Base-by-base conservation (phyloP, 2,113 vertebrate genomes). In the Macquaria australasica region DNA sequence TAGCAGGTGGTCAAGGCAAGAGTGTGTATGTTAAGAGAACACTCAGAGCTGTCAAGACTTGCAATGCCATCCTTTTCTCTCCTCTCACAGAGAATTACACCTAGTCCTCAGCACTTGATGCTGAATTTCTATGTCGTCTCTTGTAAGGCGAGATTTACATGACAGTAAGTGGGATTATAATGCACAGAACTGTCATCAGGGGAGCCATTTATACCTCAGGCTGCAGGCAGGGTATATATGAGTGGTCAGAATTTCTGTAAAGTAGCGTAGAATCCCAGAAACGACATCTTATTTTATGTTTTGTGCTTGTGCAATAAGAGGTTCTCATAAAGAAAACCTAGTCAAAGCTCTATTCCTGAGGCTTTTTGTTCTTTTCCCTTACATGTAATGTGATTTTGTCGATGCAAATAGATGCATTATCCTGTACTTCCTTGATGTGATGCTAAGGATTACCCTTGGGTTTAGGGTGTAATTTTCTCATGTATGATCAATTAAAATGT, bases 81-180 rank as follows among this genome's bases (percentile, higher is more conserved):
- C 53, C 34, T 21, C 51, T 55, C 70, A 34, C 55, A 69, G 72
- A 87, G 66, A 89, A 87, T 81, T 82, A 60, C 77, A 83, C 39
- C 23, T 43, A 48, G 53, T 90, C 34, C 28, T 85, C 76, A 60
- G 51, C 45, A 45, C 56, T 78, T 23, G 5, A 67, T 59, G 82
- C 68, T 48, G 48, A 63, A 75, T 81, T 39, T 87, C 31, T 64
- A 37, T 73, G 31, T 74, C 78, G 66, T 5, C 53, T 60, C 71
- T 73, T 86, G 66, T 86, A 85, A 83, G 21, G n/a, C 10, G 5
- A 82, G 83, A 90, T 93, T 91, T 88, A 90, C 84, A 88, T 89
- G 89, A 87, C 85, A 76, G 87, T 82, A 55, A 91, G 77, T 84
- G 80, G 86, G 82, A 87, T 87, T 91, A 71, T 75, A 91, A 89